Evolutionary conservation across 1,140 invertebrate species (phyloP), one percentile per base, ranked within the genome.

Genomic region (Cydia fagiglandana): DNA sequence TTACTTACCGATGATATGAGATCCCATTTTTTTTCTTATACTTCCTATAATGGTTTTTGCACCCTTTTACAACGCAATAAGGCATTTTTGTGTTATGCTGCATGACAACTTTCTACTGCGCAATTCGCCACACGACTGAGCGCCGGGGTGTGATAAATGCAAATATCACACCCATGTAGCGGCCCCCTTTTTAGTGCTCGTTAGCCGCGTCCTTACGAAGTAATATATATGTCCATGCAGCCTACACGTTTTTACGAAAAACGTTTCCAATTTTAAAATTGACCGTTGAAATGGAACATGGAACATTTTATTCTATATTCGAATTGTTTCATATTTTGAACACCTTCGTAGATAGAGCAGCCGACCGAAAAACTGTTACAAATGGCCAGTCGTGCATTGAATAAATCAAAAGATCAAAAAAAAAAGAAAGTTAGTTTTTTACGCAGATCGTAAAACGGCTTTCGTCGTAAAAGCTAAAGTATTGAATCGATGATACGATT

Each of bases 391-490:
- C 64, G 64, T 68, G 64, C 64, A 68, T 68, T 68, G 30, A 68
- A 68, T 68, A 68, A 68, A 68, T 68, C 30, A 68, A 68, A 68
- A 68, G 64, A 68, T 68, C 56, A 64, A 64, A 64, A 68, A 68
- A 68, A 68, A 38, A 68, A 68, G 2, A 68, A 68, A 68, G 28
- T 41, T 68, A 30, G 6, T n/a, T 68, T 68, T 34, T 68, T 9
- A 68, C 30, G 64, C 30, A 68, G 28, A 68, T 68, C 64, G 64
- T 68, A 68, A 68, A 68, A 30, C 28, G 30, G 10, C 30, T 30
- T 68, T 34, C 28, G 64, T 68, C 64, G 64, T 68, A 68, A 68
- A 68, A 56, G 53, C 53, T 17, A 7, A 4, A 56, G 53, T 17
- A 56, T 53, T 53, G 50, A 17, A 53, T 53, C 15, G 45, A 47